phyloP scores from a whole-genome alignment of 2,888 invertebrate genomes.

The Ophion obscuratus region DNA sequence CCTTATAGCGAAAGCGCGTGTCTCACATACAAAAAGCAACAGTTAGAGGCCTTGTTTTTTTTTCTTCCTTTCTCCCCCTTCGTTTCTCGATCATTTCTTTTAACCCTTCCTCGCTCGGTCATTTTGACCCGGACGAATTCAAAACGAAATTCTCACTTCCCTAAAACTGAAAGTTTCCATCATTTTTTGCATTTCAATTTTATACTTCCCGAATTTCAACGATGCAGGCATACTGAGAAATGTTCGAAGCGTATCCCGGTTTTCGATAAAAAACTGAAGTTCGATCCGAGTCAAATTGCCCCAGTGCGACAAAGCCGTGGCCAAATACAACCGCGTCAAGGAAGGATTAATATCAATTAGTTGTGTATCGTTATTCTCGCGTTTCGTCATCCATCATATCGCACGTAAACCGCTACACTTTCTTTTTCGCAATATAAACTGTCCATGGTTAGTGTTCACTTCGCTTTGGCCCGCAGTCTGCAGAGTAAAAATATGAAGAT shows the following conservation, averaged over 20 bases:
- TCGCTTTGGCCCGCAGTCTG: slow-evolving; percentile 75
- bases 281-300: too few relatives aligned
- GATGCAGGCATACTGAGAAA: too few relatives aligned
- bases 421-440: slow-evolving; percentile 68
- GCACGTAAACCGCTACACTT: slow-evolving; percentile 69
- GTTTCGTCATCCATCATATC: slow-evolving; percentile 24
- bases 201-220: too few relatives aligned
- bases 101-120: too few relatives aligned
- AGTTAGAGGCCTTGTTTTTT: slow-evolving; percentile 82
- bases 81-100: slow-evolving; percentile 59
- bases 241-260: too few relatives aligned
- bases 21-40: slow-evolving; percentile 83
- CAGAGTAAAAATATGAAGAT: slow-evolving; percentile 77
- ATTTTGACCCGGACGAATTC: too few relatives aligned
- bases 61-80: slow-evolving; percentile 18
- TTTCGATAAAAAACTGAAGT: too few relatives aligned
- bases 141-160: too few relatives aligned
- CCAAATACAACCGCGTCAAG: too few relatives aligned
- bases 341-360: slow-evolving; percentile 59
- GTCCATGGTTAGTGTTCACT: slow-evolving; percentile 72
- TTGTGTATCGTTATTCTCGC: slow-evolving; percentile 64
- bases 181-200: too few relatives aligned
- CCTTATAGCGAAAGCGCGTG: slow-evolving; percentile 78
- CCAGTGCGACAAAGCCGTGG: too few relatives aligned
- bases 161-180: too few relatives aligned